Base-by-base conservation (phyloP, 2,888 invertebrate species). In the Brassicogethes aeneus region DNA sequence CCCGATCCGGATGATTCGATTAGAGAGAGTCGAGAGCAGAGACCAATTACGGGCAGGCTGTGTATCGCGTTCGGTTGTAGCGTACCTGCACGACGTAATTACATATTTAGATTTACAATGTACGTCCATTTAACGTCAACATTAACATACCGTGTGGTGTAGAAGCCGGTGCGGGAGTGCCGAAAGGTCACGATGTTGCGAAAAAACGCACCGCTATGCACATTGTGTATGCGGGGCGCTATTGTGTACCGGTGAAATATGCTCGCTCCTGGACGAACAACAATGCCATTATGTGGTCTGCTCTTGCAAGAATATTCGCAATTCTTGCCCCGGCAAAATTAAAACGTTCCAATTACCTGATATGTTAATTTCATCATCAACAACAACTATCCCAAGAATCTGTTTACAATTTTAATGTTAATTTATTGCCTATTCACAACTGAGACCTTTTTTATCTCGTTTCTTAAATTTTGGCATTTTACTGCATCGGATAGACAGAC, bases 271-370 rank as follows among this genome's bases (percentile, higher is more conserved):
- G 45, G 45, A 41, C 47, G 45, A 45, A 45, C 49, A 46, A 45
- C 55, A 56, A 56, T 56, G 53, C 53, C 54, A 55, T 55, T 56
- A 55, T 54, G n/a, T n/a, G n/a, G n/a, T n/a, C n/a, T n/a, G n/a
- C n/a, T n/a, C n/a, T n/a, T n/a, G 7, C 13, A 33, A 33, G 34
- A 33, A 33, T 33, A 33, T 13, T 33, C 34, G 34, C 34, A 5
- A 33, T n/a, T 14, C 43, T 39, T 32, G n/a, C n/a, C n/a, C 38
- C 38, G 40, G 38, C 41, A 41, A 39, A 47, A 47, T 48, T 51
- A 48, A 54, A 55, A 51, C 53, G 52, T 53, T 43, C 45, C 49
- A 55, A 53, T 54, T 48, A 45, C 45, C 45, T 47, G 51, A 54
- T 52, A 52, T 51, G 52, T 53, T 55, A 52, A 54, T 55, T 54